Evolutionary conservation across 2,888 invertebrate species (phyloP).

Genomic region (Glaucopsyche alexis): DNA sequence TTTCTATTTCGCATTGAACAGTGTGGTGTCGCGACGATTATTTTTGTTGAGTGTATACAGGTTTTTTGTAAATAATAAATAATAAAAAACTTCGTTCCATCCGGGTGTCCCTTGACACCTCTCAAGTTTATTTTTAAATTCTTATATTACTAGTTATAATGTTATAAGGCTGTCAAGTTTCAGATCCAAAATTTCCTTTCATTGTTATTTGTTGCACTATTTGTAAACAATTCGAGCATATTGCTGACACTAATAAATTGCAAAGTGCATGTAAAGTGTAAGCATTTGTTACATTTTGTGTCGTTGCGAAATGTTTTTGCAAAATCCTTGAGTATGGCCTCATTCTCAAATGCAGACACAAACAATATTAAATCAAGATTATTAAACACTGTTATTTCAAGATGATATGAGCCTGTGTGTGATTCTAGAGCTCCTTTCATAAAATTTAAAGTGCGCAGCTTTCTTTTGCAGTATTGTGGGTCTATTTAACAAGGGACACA

Average conservation of each 20-base stretch:
- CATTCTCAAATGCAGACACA: constrained; percentile 9
- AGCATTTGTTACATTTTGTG: constrained; percentile 21
- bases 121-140: too few relatives aligned
- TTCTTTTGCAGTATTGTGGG: neutral
- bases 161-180: constrained; percentile 2
- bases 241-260: neutral
- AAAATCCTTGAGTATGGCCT: constrained; percentile 20
- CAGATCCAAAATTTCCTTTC: neutral
- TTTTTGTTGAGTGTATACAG: too few relatives aligned
- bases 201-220: neutral
- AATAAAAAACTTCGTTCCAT: too few relatives aligned
- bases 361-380: constrained; percentile 14
- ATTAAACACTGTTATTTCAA: constrained; percentile 13
- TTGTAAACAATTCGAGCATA: constrained; percentile 1
- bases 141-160: neutral
- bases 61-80: too few relatives aligned
- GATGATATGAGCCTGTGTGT: neutral
- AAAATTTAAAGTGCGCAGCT: neutral
- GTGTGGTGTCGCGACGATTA: too few relatives aligned
- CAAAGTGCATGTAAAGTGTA: constrained; percentile 9
- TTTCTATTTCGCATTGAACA: too few relatives aligned
- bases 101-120: too few relatives aligned
- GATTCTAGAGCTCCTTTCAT: neutral
- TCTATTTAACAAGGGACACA: neutral
- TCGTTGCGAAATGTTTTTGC: constrained; percentile 24